Evolutionary conservation across 2,888 invertebrate species (phyloP).

Genomic region (Drosophila longiperda): DNA sequence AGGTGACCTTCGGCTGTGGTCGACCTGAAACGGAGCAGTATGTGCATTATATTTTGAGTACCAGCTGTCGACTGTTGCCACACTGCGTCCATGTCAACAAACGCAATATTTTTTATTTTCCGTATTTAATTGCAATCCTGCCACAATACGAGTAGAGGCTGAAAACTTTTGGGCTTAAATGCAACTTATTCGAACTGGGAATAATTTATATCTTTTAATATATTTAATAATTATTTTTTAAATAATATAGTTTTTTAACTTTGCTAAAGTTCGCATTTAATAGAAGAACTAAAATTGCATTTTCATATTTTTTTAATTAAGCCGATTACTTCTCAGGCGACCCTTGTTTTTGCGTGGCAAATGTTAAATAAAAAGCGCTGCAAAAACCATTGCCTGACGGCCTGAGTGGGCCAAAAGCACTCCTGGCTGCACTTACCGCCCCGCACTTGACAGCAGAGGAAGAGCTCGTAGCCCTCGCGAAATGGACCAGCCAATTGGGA

Average conservation of each 20-base stretch:
- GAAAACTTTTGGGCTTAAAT: background rate
- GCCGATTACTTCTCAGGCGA: background rate
- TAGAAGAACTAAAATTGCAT: background rate
- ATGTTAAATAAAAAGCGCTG: slow-evolving; percentile 35
- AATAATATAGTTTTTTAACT: background rate
- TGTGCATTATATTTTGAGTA: slow-evolving; percentile 4
- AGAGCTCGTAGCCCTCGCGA: slow-evolving; percentile 93
- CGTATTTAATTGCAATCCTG: background rate
- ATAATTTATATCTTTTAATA: background rate
- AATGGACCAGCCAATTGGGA: slow-evolving; percentile 92
- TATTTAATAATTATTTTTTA: background rate
- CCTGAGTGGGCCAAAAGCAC: background rate
- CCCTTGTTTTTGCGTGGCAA: background rate
- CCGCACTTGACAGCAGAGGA: slow-evolving; percentile 93
- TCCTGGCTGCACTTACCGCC: slow-evolving; percentile 89
- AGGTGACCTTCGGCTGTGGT: slow-evolving; percentile 92
- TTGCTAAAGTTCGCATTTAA: background rate
- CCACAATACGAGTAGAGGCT: background rate
- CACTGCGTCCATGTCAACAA: background rate
- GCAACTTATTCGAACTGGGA: background rate
- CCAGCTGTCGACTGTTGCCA: background rate
- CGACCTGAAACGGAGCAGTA: slow-evolving; percentile 87
- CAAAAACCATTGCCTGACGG: slow-evolving; percentile 16
- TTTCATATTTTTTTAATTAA: background rate
- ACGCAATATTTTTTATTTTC: background rate